Evolutionary conservation across 2,888 invertebrate genomes (phyloP).

Genomic region (Eretmocerus hayati): DNA sequence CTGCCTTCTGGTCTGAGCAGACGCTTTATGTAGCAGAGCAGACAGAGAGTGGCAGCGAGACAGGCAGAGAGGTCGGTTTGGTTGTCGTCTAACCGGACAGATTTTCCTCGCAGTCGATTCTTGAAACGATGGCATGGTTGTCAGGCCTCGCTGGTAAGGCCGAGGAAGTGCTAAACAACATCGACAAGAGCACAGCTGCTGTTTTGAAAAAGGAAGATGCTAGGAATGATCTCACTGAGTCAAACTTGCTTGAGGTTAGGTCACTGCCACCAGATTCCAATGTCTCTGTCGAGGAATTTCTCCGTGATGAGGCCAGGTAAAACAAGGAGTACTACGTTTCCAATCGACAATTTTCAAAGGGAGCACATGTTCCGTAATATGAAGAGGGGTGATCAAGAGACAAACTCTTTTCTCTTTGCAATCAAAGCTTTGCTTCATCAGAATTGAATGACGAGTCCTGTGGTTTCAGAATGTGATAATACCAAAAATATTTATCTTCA

Average conservation of each 20-base stretch:
- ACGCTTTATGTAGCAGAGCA: neutral
- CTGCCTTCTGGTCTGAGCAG: neutral
- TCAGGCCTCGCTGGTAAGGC: conserved; percentile 66
- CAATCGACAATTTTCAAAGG: neutral
- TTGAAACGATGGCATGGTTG: conserved; percentile 60
- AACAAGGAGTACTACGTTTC: neutral
- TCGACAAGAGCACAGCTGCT: conserved; percentile 67
- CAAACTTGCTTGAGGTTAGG: conserved; percentile 35
- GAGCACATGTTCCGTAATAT: no score
- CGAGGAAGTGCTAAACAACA: conserved; percentile 65
- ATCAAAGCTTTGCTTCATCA: no score
- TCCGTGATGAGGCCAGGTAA: conserved; percentile 17
- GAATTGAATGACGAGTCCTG: no score
- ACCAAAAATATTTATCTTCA: no score
- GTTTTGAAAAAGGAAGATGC: conserved; percentile 48
- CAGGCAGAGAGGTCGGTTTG: no score
- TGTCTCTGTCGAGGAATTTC: conserved; percentile 19
- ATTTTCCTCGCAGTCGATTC: neutral
- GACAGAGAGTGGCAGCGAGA: no score
- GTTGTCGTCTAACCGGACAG: no score
- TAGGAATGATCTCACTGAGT: conserved; percentile 31
- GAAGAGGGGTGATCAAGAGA: no score
- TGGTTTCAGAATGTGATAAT: no score
- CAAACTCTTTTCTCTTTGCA: no score
- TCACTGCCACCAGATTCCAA: conserved; percentile 29